Conservation (phyloP, 2,797 vertebrate species). For the Cyclopterus lumpus region DNA sequence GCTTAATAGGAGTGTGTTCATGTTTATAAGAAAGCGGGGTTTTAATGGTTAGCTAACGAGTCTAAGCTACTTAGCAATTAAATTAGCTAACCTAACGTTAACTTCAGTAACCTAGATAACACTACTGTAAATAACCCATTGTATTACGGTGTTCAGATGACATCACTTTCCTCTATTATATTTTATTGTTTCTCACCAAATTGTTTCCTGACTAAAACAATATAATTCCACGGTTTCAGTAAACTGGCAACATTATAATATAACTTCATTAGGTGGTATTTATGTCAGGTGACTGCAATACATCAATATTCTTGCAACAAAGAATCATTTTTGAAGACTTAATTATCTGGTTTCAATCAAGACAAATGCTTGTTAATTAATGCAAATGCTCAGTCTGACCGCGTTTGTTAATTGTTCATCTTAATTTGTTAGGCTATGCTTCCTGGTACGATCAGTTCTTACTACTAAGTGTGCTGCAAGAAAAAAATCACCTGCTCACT, state of each 20-base stretch:
- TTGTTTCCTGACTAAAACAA: not conserved
- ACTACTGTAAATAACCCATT: not conserved
- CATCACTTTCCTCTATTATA: not conserved
- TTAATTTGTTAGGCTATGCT: not conserved
- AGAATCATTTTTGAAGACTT: not conserved
- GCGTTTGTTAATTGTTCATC: not conserved
- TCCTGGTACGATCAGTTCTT: not conserved
- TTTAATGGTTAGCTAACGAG: not conserved
- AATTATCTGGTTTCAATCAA: not conserved
- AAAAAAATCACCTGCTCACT: not conserved
- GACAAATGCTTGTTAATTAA: not conserved
- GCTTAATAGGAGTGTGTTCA: not conserved
- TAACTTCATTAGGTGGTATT: not conserved
- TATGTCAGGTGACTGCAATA: not conserved
- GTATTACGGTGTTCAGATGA: not conserved
- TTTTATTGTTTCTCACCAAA: not conserved
- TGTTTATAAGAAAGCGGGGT: accelerated
- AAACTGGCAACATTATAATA: not conserved
- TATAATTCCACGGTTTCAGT: not conserved
- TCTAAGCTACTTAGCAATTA: not conserved
- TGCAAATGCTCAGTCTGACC: not conserved
- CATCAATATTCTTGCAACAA: not conserved
- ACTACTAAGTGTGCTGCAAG: not conserved
- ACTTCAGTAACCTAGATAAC: too few relatives aligned
- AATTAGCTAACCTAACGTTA: conserved; percentile 12